phyloP scores from a whole-genome alignment of 2,113 vertebrate species.

The Egretta garzetta region DNA sequence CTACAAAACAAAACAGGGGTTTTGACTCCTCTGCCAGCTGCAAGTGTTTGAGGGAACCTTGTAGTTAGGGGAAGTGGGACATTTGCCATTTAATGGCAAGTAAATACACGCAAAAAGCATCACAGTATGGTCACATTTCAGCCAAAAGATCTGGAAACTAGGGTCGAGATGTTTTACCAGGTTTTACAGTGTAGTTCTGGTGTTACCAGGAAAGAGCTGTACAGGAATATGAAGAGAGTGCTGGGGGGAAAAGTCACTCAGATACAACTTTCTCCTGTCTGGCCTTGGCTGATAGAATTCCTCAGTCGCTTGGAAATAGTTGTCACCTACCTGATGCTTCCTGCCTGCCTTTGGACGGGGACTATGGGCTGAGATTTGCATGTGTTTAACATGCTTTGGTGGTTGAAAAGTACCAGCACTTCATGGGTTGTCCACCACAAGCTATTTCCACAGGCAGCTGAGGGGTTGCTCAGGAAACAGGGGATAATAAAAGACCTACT shows the following conservation, averaged over 20 bases:
- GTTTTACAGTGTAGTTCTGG: background rate
- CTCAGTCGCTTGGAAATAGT: background rate
- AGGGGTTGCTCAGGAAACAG: background rate
- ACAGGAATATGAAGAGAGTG: background rate
- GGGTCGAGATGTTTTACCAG: background rate
- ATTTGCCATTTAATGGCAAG: background rate
- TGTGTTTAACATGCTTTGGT: background rate
- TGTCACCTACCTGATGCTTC: background rate
- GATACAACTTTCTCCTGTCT: background rate
- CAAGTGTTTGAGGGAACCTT: background rate
- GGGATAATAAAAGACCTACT: background rate
- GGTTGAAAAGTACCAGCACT: background rate
- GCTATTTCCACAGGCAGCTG: background rate
- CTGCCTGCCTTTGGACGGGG: background rate
- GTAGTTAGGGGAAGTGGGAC: background rate
- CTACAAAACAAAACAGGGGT: background rate
- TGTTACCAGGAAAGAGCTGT: background rate
- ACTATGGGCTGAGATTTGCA: background rate
- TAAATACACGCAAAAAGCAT: background rate
- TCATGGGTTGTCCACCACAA: background rate
- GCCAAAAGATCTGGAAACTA: background rate
- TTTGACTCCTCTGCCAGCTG: background rate
- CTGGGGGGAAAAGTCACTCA: background rate
- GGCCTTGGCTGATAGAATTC: background rate
- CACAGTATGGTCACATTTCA: background rate